Percentiles rank a stretch among this genome's conserved stretches.
Evolutionary conservation across 1,140 invertebrate species (phyloP).

Genomic region (Sweltsa coloradensis): DNA sequence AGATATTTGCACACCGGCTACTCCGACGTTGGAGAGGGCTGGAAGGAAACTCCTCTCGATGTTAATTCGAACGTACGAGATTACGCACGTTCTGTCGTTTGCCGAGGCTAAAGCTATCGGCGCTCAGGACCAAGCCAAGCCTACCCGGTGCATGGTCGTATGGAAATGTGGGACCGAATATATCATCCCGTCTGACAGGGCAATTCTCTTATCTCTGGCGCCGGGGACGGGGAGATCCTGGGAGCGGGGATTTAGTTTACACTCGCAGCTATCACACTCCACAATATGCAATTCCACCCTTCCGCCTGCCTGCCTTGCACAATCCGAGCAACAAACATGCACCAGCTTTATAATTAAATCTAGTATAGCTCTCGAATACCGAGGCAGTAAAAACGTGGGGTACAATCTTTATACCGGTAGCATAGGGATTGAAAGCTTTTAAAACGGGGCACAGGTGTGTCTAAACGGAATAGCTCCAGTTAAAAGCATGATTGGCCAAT

Average conservation of each 20-base stretch:
- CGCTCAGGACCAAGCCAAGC: background rate
- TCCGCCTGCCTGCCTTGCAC: background rate
- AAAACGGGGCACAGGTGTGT: too few relatives aligned
- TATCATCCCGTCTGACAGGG: conserved; percentile 74
- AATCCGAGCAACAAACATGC: background rate
- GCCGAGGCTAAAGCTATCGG: background rate
- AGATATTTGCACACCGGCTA: too few relatives aligned
- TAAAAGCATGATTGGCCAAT: too few relatives aligned
- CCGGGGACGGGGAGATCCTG: background rate
- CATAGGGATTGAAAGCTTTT: too few relatives aligned
- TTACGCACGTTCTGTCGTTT: conserved; percentile 10
- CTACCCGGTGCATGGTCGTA: conserved; percentile 35
- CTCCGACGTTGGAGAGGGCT: too few relatives aligned
- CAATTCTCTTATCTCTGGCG: conserved; percentile 66
- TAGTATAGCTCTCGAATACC: too few relatives aligned
- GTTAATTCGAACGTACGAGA: conserved; percentile 13
- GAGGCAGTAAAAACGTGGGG: too few relatives aligned
- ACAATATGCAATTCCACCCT: conserved; percentile 5
- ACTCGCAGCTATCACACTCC: conserved; percentile 5
- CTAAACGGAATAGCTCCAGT: too few relatives aligned
- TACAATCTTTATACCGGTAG: too few relatives aligned
- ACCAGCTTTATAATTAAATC: too few relatives aligned
- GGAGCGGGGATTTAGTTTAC: conserved; percentile 10
- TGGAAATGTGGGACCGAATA: conserved; percentile 73
- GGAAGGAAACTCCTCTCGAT: too few relatives aligned